Conservation (phyloP, 1,140 invertebrate species). For the Heliconius nattereri region DNA sequence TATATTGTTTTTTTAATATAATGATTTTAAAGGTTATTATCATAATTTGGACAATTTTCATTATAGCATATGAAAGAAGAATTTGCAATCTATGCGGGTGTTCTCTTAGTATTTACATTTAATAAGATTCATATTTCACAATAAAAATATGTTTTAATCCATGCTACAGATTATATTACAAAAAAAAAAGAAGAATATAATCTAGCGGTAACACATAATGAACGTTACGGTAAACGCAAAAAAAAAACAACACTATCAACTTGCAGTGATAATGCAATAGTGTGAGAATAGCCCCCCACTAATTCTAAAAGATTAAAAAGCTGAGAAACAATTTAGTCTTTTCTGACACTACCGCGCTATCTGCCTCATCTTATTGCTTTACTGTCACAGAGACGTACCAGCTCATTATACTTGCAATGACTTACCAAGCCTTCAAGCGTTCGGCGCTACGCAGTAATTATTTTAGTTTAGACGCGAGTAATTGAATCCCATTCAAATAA, state of each 20-base stretch:
- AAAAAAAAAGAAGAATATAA: neutral
- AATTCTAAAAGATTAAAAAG: slow-evolving; percentile 42
- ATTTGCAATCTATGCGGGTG: too few species aligned
- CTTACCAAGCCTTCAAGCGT: slow-evolving; percentile 50
- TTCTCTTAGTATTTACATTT: neutral
- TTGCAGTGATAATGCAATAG: slow-evolving; percentile 33
- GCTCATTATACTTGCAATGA: slow-evolving; percentile 53
- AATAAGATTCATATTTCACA: neutral
- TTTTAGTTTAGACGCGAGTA: slow-evolving; percentile 59
- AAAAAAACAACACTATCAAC: slow-evolving; percentile 35
- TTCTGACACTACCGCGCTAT: slow-evolving; percentile 42
- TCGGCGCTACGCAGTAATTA: slow-evolving; percentile 55
- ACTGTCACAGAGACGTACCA: slow-evolving; percentile 37
- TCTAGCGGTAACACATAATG: slow-evolving; percentile 30
- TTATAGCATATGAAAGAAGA: too few species aligned
- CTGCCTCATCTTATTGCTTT: slow-evolving; percentile 39
- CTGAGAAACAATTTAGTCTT: slow-evolving; percentile 43
- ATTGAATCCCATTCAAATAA: slow-evolving; percentile 75
- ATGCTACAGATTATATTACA: neutral
- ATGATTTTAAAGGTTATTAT: too few species aligned
- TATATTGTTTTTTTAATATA: too few species aligned
- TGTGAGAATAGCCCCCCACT: slow-evolving; percentile 35
- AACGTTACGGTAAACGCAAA: slow-evolving; percentile 34
- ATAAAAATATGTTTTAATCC: neutral
- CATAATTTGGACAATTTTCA: too few species aligned